These are phyloP conservation scores for Xiphydria camelus DNA, from an alignment of 2,888 invertebrate genomes.

Conservation along the genomic window DNA sequence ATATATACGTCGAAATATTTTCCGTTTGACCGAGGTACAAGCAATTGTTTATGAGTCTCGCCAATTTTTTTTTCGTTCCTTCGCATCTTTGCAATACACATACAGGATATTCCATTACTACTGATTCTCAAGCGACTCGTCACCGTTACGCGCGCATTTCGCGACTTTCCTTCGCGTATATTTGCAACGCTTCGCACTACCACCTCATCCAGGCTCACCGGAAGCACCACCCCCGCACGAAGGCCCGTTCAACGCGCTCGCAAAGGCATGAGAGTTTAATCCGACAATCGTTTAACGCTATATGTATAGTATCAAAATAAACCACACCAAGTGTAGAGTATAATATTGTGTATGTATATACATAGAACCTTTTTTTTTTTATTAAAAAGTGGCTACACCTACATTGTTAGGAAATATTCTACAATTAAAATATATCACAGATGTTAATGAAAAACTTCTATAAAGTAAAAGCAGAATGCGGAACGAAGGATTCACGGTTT, in stretches of 20 bases:
- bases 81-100: too few species aligned
- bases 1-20: too few species aligned
- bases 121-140: too few species aligned
- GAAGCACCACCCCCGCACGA: background rate
- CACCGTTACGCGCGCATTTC: too few species aligned
- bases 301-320: constrained; percentile 53
- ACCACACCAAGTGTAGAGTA: constrained; percentile 54
- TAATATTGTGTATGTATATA: constrained; percentile 50
- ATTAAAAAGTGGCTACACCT: constrained; percentile 40
- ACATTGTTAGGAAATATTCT: constrained; percentile 45
- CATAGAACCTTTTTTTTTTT: constrained; percentile 36
- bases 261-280: constrained; percentile 1
- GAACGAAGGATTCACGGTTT: constrained; percentile 29
- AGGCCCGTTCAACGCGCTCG: background rate
- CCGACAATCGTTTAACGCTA: constrained; percentile 2
- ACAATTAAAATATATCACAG: constrained; percentile 56
- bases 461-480: constrained; percentile 39
- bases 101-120: too few species aligned
- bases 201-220: background rate
- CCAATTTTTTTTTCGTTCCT: too few species aligned
- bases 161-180: too few species aligned
- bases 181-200: background rate
- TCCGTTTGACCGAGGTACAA: too few species aligned
- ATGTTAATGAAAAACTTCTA: constrained; percentile 51
- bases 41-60: too few species aligned